phyloP scores from a whole-genome alignment of 2,888 invertebrate genomes.

The Lagria hirta region DNA sequence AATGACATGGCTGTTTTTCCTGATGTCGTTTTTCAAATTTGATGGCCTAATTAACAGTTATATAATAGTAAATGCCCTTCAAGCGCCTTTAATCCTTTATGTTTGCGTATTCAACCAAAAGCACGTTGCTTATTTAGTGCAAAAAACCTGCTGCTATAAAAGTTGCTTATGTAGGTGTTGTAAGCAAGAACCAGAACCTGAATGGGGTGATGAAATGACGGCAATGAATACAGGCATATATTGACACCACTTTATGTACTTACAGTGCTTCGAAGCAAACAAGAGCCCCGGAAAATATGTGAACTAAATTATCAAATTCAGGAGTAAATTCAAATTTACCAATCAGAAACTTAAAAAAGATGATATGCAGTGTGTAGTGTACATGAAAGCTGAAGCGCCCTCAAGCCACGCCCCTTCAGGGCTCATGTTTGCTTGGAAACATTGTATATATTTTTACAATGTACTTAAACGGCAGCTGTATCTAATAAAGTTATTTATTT shows the following conservation, averaged over 20 bases:
- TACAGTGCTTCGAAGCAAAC: neutral
- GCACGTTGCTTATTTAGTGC: slow-evolving; percentile 75
- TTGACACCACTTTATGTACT: too few species aligned
- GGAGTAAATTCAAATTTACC: too few species aligned
- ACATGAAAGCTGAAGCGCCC: too few species aligned
- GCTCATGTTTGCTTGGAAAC: too few species aligned
- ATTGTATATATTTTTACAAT: too few species aligned
- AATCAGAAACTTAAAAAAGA: too few species aligned
- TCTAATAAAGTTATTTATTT: too few species aligned
- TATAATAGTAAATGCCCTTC: slow-evolving; percentile 74
- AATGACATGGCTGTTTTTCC: slow-evolving; percentile 73
- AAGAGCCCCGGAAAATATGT: too few species aligned
- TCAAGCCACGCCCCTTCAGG: too few species aligned
- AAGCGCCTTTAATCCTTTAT: slow-evolving; percentile 74
- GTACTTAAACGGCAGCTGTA: too few species aligned
- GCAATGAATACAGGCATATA: slow-evolving; percentile 74
- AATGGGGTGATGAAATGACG: slow-evolving; percentile 89
- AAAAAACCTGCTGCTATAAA: slow-evolving; percentile 78
- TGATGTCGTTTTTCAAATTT: slow-evolving; percentile 74
- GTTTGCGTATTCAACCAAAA: slow-evolving; percentile 77
- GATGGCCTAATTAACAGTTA: slow-evolving; percentile 74
- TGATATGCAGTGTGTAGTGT: too few species aligned
- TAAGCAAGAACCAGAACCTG: slow-evolving; percentile 66
- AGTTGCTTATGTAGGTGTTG: slow-evolving; percentile 57
- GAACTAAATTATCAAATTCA: too few species aligned